phyloP scores from a whole-genome alignment of 1,140 invertebrate genomes.

The Chlorops oryzae region DNA sequence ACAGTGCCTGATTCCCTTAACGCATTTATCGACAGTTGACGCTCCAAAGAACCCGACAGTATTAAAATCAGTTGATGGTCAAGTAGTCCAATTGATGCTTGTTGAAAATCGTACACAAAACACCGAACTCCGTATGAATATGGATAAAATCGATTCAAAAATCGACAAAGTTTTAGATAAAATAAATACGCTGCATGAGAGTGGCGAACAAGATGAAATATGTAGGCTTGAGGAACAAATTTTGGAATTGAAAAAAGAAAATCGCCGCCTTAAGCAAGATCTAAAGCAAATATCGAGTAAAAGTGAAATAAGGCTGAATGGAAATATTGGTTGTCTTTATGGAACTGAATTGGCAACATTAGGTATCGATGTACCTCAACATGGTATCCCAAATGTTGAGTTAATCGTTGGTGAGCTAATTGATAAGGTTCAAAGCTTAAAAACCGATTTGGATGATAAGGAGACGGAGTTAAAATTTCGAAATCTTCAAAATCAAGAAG shows the following conservation, averaged over 20 bases:
- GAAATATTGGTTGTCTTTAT: no score
- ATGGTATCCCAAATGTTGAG: no score
- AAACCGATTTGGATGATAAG: no score
- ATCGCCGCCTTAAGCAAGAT: slow-evolving; percentile 17
- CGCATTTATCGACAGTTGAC: slow-evolving; percentile 16
- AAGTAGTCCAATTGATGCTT: slow-evolving; percentile 11
- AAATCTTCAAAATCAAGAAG: no score
- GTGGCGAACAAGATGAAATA: slow-evolving; percentile 31
- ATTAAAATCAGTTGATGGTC: slow-evolving; percentile 10
- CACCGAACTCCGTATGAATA: slow-evolving; percentile 19
- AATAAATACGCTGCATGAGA: slow-evolving; percentile 11
- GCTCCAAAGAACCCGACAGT: background rate
- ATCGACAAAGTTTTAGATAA: slow-evolving; percentile 17
- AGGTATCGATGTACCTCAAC: no score
- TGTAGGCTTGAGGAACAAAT: slow-evolving; percentile 33
- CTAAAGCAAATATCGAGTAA: background rate
- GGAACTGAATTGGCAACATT: no score
- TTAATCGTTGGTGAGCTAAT: no score
- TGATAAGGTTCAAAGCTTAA: no score
- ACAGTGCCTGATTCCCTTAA: background rate
- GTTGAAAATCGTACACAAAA: slow-evolving; percentile 18
- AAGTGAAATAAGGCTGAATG: no score
- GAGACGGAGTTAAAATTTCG: no score
- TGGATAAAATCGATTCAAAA: slow-evolving; percentile 11
- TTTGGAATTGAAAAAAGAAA: slow-evolving; percentile 33